Base-by-base conservation (phyloP, 30 jellyfish, hydroid and myxozoan genomes). In the Aurelia coerulea region DNA sequence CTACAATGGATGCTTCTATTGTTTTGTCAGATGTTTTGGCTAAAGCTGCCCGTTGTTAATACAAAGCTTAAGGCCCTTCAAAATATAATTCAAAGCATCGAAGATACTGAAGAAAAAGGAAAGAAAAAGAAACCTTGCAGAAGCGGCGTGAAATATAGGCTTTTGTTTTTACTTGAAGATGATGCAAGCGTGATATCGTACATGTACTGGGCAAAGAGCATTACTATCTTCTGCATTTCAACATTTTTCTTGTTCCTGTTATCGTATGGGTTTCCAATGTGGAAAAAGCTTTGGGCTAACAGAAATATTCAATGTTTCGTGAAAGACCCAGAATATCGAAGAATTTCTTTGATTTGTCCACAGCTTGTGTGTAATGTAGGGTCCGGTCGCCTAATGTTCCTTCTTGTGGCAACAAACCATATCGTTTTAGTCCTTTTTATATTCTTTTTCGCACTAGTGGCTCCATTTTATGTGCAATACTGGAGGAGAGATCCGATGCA, bases 1-100 rank as follows among this genome's bases (percentile, higher is more conserved):
- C 31, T 83, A 10, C 92, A 83, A 59, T 83, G 92, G 92, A 67
- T 83, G 66, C 10, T 83, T 4, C 46, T 83, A 12, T 60, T 83
- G 29, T 83, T 70, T 53, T 62, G 79, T 46, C 92, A 83, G 50
- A 83, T 83, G 35, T 71, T 83, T 62, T 83, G 92, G 92, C 85
- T 69, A 59, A 71, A 64, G 73, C 73, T 83, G 23, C 92, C 92
- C 3, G 66, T 16, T 5, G 80, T 83, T 42, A 67, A 59, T 46
- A 42, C 86, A n/a, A 83, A 83, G 46, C 41, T 83, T 11, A 74
- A 59, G 5, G 86, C 65, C 6, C 10, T 83, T 62, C 49, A 75
- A n/a, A 65, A 75, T 49, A 75, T 75, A 12, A 19, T 52, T 23
- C 63, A 75, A 31, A 56, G 13, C 31, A 60, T 60, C 33, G 35